These are phyloP conservation scores for Plutomurus gul DNA, from an alignment of 1,140 invertebrate species.

Conservation along the genomic window DNA sequence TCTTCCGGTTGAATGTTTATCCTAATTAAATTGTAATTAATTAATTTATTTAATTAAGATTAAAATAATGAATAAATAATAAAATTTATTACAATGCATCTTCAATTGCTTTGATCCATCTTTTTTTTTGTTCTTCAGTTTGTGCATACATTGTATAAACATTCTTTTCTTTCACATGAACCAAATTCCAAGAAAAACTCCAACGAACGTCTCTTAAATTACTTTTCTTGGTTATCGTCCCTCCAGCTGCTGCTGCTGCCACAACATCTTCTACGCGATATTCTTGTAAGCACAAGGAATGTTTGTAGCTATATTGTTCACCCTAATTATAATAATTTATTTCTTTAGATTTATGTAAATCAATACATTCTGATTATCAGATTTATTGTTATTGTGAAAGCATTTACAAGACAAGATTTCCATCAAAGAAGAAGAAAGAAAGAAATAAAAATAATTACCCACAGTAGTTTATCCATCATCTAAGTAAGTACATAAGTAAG, in stretches of 20 bases:
- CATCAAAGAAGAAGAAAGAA: background rate
- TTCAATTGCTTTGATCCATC: constrained; percentile 89
- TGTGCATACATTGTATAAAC: constrained; percentile 89
- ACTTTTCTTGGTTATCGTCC: constrained; percentile 62
- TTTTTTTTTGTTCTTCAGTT: constrained; percentile 81
- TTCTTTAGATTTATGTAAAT: constrained; percentile 45
- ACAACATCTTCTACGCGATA: constrained; percentile 81
- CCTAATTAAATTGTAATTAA: constrained; percentile 59
- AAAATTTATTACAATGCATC: constrained; percentile 77
- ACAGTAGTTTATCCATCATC: constrained; percentile 62
- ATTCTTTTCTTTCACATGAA: constrained; percentile 76
- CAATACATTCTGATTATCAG: no score
- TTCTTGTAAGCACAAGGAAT: constrained; percentile 80
- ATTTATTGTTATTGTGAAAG: no score
- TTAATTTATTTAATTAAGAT: background rate
- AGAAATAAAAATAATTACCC: constrained; percentile 57
- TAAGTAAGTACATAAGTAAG: constrained; percentile 53
- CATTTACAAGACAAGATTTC: background rate
- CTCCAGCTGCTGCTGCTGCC: no score
- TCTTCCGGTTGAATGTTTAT: constrained; percentile 85
- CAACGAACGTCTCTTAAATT: constrained; percentile 73
- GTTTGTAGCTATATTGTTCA: constrained; percentile 89
- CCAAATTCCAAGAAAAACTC: constrained; percentile 80
- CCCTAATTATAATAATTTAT: constrained; percentile 71
- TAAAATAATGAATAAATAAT: constrained; percentile 2